Base-by-base conservation (phyloP, 2,888 invertebrate species). In the Minunthozetes semirufus region DNA sequence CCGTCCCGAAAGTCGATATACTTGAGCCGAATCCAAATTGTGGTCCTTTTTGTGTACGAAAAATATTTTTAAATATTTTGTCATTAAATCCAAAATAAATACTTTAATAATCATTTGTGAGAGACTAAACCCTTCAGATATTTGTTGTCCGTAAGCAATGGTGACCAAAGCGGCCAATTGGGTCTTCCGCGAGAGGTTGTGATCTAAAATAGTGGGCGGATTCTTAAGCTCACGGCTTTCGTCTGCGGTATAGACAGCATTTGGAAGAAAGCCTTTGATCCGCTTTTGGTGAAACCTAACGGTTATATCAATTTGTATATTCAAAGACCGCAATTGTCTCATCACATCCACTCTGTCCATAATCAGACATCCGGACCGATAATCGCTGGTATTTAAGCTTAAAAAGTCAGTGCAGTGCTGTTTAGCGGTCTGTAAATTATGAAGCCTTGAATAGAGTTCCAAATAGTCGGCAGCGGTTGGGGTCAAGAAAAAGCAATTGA, bases 241-340 rank as follows among this genome's bases (percentile, higher is more conserved):
- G 22, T 59, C 22, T 1, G n/a, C 38, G 1, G 63, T 38, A 19
- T 29, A 38, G 19, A 63, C 68, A 22, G 17, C 19, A 33, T 53
- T 48, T 17, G 56, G 50, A 6, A 76, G n/a, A 46, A 59, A 50
- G 6, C 56, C 72, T 71, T 63, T 59, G 13, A 61, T 72, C 72
- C 80, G 77, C n/a, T 76, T 78, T 25, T 85, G 85, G 0, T 88
- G 85, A 25, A 92, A 82, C 81, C 88, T 91, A 79, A 90, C 89
- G 0, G 89, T 88, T 0, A 93, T 86, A 80, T 94, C 92, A 79
- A 89, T 88, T 82, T 94, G 94, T n/a, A 89, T 85, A 6, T 87
- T 86, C 78, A 94, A 89, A 0, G 90, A 90, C 75, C 88, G 89
- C 79, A 93, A 89, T 78, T 93, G 88, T 78, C 88, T 89, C 81